Conservation (phyloP, 2,113 vertebrate genomes). For the Struthidea cinerea region DNA sequence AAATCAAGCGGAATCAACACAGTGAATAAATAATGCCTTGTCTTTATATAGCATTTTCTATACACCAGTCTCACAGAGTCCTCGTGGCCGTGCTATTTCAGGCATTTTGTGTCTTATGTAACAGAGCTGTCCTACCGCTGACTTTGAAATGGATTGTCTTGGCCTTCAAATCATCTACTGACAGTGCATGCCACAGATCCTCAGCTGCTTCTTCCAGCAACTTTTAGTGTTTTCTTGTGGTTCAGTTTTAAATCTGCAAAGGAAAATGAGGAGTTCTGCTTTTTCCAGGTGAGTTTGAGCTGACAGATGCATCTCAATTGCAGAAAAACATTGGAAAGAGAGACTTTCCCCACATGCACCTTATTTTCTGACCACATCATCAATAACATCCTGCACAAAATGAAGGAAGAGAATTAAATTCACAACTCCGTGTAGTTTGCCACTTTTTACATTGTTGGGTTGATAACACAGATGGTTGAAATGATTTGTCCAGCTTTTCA, state of each 20-base stretch:
- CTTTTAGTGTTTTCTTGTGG: accelerated
- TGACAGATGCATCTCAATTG: not conserved
- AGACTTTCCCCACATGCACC: accelerated
- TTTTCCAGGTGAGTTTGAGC: not conserved
- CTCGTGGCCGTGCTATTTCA: not conserved
- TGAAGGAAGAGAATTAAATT: not conserved
- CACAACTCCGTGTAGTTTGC: not conserved
- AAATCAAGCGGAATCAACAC: not conserved
- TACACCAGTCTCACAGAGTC: not conserved
- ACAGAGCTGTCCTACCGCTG: not conserved
- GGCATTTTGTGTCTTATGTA: not conserved
- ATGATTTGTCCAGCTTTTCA: not conserved
- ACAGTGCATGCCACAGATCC: accelerated
- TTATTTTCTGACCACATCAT: not conserved
- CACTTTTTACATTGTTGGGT: not conserved
- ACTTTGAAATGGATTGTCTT: not conserved
- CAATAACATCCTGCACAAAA: not conserved
- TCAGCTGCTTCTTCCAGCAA: not conserved
- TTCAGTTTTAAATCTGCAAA: not conserved
- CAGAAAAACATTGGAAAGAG: not conserved
- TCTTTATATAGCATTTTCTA: not conserved
- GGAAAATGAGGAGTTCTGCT: not conserved
- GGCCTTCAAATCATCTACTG: not conserved
- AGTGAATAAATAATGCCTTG: conserved; percentile 46
- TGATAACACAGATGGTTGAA: not conserved